Conservation (phyloP, 1,140 invertebrate species). For the Adoxophyes honmai region DNA sequence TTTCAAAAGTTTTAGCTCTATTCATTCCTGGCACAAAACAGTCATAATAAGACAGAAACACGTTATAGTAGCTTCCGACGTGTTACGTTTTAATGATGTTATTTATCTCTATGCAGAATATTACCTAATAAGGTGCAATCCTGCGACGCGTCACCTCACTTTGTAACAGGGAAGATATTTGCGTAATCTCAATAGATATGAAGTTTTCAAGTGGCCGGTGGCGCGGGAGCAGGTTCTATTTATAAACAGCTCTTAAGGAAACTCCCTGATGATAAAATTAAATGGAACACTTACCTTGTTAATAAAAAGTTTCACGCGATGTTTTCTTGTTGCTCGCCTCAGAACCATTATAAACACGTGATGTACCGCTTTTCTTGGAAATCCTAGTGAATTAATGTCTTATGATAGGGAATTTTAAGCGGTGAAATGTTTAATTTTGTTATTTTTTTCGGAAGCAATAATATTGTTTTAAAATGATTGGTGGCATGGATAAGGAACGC, state of each 20-base stretch:
- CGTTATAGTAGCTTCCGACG: too few relatives aligned
- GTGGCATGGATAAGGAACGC: too few relatives aligned
- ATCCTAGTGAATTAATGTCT: conserved; percentile 1
- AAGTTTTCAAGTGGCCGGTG: conserved; percentile 6
- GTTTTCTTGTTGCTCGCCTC: background rate
- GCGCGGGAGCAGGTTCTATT: background rate
- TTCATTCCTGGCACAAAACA: too few relatives aligned
- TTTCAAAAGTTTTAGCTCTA: too few relatives aligned
- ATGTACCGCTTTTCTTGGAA: background rate
- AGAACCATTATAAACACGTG: too few relatives aligned
- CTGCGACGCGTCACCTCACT: too few relatives aligned
- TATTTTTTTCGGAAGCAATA: background rate
- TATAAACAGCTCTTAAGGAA: conserved; percentile 2
- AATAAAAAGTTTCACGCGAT: background rate
- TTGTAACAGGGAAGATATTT: background rate
- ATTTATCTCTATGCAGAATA: too few relatives aligned
- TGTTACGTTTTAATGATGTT: too few relatives aligned
- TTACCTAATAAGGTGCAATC: too few relatives aligned
- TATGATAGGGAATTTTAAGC: background rate
- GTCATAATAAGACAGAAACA: too few relatives aligned
- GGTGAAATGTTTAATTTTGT: background rate
- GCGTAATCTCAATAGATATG: background rate
- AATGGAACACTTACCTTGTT: conserved; percentile 9
- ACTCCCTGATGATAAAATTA: background rate
- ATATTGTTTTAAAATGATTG: too few relatives aligned